These are phyloP conservation scores for Sycophila texana DNA, from an alignment of 2,888 invertebrate species.

Conservation along the genomic window DNA sequence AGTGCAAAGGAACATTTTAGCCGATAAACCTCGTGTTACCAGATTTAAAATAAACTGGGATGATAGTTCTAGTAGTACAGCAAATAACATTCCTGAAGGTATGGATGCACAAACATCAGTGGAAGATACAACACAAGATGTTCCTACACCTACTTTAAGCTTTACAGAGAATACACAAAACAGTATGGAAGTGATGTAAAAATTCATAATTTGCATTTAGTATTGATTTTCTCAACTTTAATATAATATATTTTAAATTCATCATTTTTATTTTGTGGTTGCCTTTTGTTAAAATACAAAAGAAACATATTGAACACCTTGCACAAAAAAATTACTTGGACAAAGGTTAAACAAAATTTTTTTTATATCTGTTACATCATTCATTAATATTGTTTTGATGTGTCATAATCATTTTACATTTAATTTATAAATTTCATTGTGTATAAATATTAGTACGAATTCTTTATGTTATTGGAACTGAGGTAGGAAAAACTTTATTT, in stretches of 20 bases:
- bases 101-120: constrained; percentile 68
- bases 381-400: constrained; percentile 37
- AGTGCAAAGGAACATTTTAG: constrained; percentile 80
- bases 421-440: constrained; percentile 54
- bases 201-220: constrained; percentile 31
- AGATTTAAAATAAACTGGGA: constrained; percentile 99
- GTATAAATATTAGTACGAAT: constrained; percentile 42
- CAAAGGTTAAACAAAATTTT: constrained; percentile 20
- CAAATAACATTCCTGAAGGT: constrained; percentile 67
- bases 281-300: constrained; percentile 29
- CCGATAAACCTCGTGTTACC: constrained; percentile 90
- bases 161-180: constrained; percentile 73
- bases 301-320: constrained; percentile 27
- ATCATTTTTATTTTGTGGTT: constrained; percentile 1
- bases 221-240: constrained; percentile 39
- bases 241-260: constrained; percentile 31
- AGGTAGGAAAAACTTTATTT: constrained; percentile 15
- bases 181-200: constrained; percentile 75
- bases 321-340: constrained; percentile 23
- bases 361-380: constrained; percentile 24
- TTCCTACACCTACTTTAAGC: constrained; percentile 69
- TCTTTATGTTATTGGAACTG: constrained; percentile 39
- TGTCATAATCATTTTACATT: constrained; percentile 41
- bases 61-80: constrained; percentile 77
- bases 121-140: constrained; percentile 69